Base-by-base conservation (phyloP, 2,888 invertebrate species). In the Molanna angustata region DNA sequence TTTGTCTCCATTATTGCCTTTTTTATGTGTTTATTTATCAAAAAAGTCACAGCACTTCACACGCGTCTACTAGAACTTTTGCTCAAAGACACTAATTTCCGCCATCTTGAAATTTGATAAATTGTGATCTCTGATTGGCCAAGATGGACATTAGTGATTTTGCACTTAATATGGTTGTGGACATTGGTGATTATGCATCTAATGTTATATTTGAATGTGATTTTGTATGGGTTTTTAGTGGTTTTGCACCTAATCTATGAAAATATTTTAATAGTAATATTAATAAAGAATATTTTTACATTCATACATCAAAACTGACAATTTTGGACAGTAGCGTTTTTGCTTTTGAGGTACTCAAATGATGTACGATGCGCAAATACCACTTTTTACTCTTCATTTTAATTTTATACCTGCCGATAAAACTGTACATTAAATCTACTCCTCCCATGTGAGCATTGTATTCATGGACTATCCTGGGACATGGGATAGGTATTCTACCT, bases 391-490 rank as follows among this genome's bases (percentile, higher is more conserved):
- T 52, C 20, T 56, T 46, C 52, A 32, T 60, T 64, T 62, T 14
- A 64, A 11, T 62, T 64, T 62, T 20, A 18, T 42, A 21, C 14
- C 21, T 14, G 4, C 42, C 42, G 3, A 42, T n/a, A 42, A 20
- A 42, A 64, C 65, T 56, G 64, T 62, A 60, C 18, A 50, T 21
- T 7, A 60, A 39, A 39, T 61, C 61, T 2, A 61, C 59, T 7
- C 61, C 60, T 7, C 61, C 61, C 61, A 63, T 63, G 43, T 61
- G 59, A 18, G 52, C 51, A 44, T 62, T 63, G 53, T 63, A 62
- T 13, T 50, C 45, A 6, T 31, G 39, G 11, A 61, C 45, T 22
- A 59, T 49, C 14, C 55, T 44, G 41, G 61, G 62, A 37, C 60
- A 61, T 17, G 37, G 9, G 27, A 62, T 54, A 27, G 56, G 20